phyloP scores from a whole-genome alignment of 2,113 vertebrate species.

The Calonectris borealis region DNA sequence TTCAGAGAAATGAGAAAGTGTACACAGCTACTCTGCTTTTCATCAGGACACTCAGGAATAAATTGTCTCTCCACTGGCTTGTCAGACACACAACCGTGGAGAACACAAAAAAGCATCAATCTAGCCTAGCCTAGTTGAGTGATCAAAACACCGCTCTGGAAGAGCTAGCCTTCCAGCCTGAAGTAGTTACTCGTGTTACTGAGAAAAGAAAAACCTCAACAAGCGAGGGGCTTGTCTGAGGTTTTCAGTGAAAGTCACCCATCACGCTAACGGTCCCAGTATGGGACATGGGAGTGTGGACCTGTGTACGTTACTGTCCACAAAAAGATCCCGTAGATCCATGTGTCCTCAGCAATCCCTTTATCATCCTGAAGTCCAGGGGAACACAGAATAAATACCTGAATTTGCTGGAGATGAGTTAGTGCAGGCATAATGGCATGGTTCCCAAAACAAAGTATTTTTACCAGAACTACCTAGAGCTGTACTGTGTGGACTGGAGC shows the following conservation, averaged over 20 bases:
- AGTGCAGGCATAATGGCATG: fast-evolving
- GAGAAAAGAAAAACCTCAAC: neutral
- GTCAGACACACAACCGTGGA: neutral
- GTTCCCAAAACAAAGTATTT: neutral
- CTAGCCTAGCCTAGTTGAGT: neutral
- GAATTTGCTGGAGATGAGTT: neutral
- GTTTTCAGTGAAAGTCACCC: neutral
- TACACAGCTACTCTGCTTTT: neutral
- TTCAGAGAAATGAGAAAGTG: conserved; percentile 5
- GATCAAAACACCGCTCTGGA: neutral
- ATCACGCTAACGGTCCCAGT: neutral
- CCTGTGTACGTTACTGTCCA: fast-evolving
- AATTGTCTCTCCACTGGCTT: neutral
- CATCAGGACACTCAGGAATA: conserved; percentile 12
- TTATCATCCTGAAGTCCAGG: neutral
- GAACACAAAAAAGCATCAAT: neutral
- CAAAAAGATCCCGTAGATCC: neutral
- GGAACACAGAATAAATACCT: neutral
- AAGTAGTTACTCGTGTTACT: neutral
- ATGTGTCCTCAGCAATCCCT: neutral
- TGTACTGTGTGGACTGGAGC: neutral
- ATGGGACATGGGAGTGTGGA: neutral
- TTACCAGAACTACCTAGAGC: neutral
- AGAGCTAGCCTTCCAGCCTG: neutral
- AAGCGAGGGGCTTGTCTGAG: neutral